Evolutionary conservation across 2,113 vertebrate genomes (phyloP), one percentile per base, ranked within the genome.

Genomic region (Pseudorasbora parva): DNA sequence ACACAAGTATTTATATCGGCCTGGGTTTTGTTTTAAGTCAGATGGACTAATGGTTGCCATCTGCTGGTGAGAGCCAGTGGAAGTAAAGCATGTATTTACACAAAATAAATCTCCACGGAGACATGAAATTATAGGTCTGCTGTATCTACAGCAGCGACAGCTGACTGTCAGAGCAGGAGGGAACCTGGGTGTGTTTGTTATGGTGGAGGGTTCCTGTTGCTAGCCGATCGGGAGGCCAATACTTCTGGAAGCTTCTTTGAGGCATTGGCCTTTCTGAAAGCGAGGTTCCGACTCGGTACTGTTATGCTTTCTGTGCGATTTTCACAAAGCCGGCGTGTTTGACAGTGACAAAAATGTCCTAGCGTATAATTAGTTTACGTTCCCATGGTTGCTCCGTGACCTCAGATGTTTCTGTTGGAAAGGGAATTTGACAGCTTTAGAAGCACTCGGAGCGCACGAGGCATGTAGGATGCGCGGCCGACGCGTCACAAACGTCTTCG

Each of bases 71-170:
- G 68, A 86, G 75, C 66, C 62, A 78, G 82, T 82, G 79, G 87
- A 86, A 82, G 86, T 71, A 83, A 87, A 90, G 69, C 80, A 81
- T 87, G 82, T 89, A 88, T 88, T 90, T 89, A 89, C 82, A 87
- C 86, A 86, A 86, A 88, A 86, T 89, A 89, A 86, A 90, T 89
- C 88, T 87, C 83, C 74, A 69, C 41, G 77, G 84, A 85, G 85
- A 86, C 87, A 86, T 88, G 62, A 88, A 88, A 90, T 90, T 88
- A 90, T 86, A 90, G 87, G 86, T 88, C 82, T 85, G 79, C 27
- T 43, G 73, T 77, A 85, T 89, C 74, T 78, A 77, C 85, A 83
- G 73, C 87, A 85, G 47, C 83, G 81, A 82, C 84, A 87, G 82
- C 84, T 84, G 87, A 88, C 64, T 79, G 80, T 85, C 72, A 80